Evolutionary conservation across 2,888 invertebrate species (phyloP).

Genomic region (Noctua janthe): DNA sequence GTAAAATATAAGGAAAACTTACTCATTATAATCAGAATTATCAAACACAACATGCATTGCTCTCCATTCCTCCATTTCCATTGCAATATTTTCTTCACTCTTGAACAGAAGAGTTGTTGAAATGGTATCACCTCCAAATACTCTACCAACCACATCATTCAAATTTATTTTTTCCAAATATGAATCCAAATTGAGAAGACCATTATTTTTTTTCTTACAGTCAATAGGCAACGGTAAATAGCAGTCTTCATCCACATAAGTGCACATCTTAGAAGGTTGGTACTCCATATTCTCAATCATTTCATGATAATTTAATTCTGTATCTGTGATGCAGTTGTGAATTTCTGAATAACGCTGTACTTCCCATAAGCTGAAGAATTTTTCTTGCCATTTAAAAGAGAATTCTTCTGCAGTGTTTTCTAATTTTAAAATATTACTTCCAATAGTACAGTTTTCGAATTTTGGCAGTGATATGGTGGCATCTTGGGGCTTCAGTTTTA

Average conservation of each 20-base stretch:
- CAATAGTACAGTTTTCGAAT: constrained; percentile 80
- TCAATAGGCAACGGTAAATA: constrained; percentile 81
- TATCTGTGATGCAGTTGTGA: constrained; percentile 91
- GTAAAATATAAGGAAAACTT: constrained; percentile 65
- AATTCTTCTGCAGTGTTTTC: constrained; percentile 77
- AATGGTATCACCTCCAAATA: constrained; percentile 70
- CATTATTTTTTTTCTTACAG: constrained; percentile 57
- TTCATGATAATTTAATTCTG: constrained; percentile 85
- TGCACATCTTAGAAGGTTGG: constrained; percentile 84
- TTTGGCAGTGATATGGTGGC: constrained; percentile 81
- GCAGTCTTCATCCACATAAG: constrained; percentile 91
- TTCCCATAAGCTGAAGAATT: constrained; percentile 92
- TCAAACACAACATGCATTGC: constrained; percentile 85
- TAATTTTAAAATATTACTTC: constrained; percentile 70
- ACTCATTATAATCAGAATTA: constrained; percentile 85
- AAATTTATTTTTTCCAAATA: constrained; percentile 76
- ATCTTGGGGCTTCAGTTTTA: constrained; percentile 81
- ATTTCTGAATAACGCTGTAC: constrained; percentile 90
- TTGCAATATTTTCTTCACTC: constrained; percentile 77
- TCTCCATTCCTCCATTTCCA: constrained; percentile 76
- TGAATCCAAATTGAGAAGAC: constrained; percentile 68
- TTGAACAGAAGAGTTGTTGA: constrained; percentile 79
- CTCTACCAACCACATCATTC: constrained; percentile 65
- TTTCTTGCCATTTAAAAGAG: constrained; percentile 93
- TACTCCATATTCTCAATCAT: constrained; percentile 77